phyloP scores from a whole-genome alignment of 2,888 invertebrate genomes.

The Acheta domesticus region DNA sequence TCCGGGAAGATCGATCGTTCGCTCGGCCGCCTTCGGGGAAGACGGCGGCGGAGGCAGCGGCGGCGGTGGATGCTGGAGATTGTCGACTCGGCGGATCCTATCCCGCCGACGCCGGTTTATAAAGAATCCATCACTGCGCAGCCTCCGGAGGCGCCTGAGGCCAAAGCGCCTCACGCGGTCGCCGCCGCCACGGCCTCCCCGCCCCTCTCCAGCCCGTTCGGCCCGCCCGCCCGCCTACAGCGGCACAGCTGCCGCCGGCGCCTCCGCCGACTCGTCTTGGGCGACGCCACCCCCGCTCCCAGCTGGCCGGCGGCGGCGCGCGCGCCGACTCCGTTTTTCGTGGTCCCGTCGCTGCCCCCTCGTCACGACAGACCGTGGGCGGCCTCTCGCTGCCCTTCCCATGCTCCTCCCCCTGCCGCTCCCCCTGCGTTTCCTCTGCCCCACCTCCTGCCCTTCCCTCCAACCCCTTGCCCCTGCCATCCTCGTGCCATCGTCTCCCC shows the following conservation, averaged over 20 bases:
- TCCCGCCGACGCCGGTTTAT: slow-evolving; percentile 6
- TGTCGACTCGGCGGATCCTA: slow-evolving; percentile 7
- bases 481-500: too few relatives aligned
- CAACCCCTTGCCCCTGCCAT: too few relatives aligned
- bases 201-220: not conserved
- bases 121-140: slow-evolving; percentile 18
- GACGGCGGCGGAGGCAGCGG: not conserved
- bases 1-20: slow-evolving; percentile 3
- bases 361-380: not conserved
- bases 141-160: not conserved
- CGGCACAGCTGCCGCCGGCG: not conserved
- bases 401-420: too few relatives aligned
- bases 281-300: not conserved
- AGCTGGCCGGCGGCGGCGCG: not conserved
- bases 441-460: not conserved
- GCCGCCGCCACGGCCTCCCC: not conserved
- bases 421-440: too few relatives aligned
- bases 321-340: too few relatives aligned
- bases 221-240: not conserved
- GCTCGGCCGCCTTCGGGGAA: not conserved
- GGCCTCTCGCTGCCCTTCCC: not conserved
- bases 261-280: not conserved
- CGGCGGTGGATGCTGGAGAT: not conserved
- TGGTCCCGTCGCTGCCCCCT: too few relatives aligned
- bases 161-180: not conserved